Percentiles rank a stretch among this genome's conserved stretches.
These are phyloP conservation scores for Ormyrus rosae DNA, from an alignment of 2,888 invertebrate species.

Conservation along the genomic window DNA sequence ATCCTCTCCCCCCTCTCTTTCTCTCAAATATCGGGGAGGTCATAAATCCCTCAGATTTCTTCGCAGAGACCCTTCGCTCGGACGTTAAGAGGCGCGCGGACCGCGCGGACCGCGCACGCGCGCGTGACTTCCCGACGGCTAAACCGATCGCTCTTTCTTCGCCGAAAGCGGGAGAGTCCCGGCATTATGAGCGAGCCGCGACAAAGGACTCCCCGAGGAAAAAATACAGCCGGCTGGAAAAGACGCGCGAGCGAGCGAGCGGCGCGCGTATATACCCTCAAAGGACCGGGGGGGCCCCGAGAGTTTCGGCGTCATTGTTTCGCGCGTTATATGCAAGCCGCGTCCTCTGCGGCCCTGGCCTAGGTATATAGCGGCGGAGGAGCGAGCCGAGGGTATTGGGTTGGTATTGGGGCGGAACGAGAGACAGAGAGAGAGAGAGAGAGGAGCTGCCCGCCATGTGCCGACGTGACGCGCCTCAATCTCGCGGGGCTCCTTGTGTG, in stretches of 20 bases:
- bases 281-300: background rate
- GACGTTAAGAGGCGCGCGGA: background rate
- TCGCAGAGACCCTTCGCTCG: background rate
- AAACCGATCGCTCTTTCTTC: background rate
- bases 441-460: slow-evolving; percentile 29
- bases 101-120: background rate
- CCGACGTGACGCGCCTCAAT: slow-evolving; percentile 44
- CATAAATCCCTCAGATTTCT: background rate
- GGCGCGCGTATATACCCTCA: background rate
- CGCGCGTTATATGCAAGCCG: background rate
- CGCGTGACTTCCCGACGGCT: slow-evolving; percentile 9
- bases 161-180: background rate
- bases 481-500: slow-evolving; percentile 22
- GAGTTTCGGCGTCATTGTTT: background rate
- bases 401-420: background rate
- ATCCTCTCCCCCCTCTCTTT: too few species aligned
- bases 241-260: background rate
- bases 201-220: background rate
- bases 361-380: slow-evolving; percentile 25
- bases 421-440: slow-evolving; percentile 56
- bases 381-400: slow-evolving; percentile 7
- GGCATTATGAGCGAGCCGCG: background rate
- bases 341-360: slow-evolving; percentile 3
- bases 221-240: background rate
- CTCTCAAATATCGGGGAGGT: too few species aligned